Base-by-base conservation (phyloP, 1,140 invertebrate species). In the Reticulitermes speratus region DNA sequence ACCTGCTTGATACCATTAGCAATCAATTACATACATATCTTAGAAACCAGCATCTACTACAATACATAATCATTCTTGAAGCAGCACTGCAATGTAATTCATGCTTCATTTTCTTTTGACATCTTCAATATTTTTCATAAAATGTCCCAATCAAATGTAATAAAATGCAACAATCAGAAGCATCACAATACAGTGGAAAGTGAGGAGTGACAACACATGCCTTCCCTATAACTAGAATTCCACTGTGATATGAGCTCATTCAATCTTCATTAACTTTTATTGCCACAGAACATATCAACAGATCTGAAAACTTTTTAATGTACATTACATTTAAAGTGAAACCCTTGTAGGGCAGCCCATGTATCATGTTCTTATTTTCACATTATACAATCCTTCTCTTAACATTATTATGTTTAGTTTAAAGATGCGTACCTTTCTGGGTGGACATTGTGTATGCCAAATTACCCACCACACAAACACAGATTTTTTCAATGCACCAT, bases 251-350 rank as follows among this genome's bases (percentile, higher is more conserved):
- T 75, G 25, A 75, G 25, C 65, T 75, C n/a, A 75, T 30, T 75
- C 65, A 30, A 75, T 75, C 65, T 30, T 25, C 25, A 16, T 6
- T 30, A 2, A 75, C 65, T 30, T 75, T 75, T 75, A 30, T 30
- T 75, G 65, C 65, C 65, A 30, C 65, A 75, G 65, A 30, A 30
- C 65, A 75, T 75, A 25, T 75, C 25, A 38, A 30, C 14, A 75
- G 25, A 30, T 75, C 16, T 30, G n/a, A 16, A 30, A 75, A 75
- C 14, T 75, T 25, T 75, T 38, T n/a, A 75, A 75, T 5, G n/a
- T 30, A 75, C n/a, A 75, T 75, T 30, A 75, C 65, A 75, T 30
- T 75, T n/a, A 75, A 75, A 75, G 65, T 75, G 65, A 75, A 21
- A 30, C 65, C 65, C 65, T 75, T 75, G 65, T 75, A 75, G 65